phyloP scores from a whole-genome alignment of 2,113 vertebrate species.

The Oncorhynchus masou region DNA sequence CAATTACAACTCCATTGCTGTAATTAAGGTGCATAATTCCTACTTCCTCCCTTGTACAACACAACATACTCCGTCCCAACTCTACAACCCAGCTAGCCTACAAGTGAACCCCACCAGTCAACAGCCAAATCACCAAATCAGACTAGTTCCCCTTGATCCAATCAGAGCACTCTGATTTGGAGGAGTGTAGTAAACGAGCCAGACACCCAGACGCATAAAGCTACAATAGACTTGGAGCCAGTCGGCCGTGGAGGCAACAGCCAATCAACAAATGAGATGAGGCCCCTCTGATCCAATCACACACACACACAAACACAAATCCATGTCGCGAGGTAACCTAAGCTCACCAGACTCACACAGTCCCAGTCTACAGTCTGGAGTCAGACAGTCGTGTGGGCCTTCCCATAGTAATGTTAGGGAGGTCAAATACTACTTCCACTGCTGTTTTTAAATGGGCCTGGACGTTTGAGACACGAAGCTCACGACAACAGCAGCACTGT shows the following conservation, averaged over 20 bases:
- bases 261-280: slow-evolving; percentile 1
- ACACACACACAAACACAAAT: neutral
- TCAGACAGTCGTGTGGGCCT: neutral
- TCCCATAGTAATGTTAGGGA: slow-evolving; percentile 33
- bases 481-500: slow-evolving; percentile 1
- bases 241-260: neutral
- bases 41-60: neutral
- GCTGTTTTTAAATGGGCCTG: neutral
- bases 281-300: neutral
- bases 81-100: neutral
- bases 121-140: neutral
- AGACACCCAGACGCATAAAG: neutral
- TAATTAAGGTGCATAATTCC: neutral
- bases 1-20: neutral
- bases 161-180: neutral
- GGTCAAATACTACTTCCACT: slow-evolving; percentile 21
- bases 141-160: neutral
- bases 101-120: neutral
- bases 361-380: neutral
- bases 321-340: neutral
- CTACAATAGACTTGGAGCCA: neutral
- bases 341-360: slow-evolving; percentile 19
- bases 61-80: neutral
- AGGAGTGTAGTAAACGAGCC: neutral
- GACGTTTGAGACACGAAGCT: neutral